A percentile compares a stretch with the other conserved stretches of the same genome.
These are phyloP conservation scores for Macrochelys suwanniensis DNA, from an alignment of 2,797 vertebrate genomes.

Conservation along the genomic window DNA sequence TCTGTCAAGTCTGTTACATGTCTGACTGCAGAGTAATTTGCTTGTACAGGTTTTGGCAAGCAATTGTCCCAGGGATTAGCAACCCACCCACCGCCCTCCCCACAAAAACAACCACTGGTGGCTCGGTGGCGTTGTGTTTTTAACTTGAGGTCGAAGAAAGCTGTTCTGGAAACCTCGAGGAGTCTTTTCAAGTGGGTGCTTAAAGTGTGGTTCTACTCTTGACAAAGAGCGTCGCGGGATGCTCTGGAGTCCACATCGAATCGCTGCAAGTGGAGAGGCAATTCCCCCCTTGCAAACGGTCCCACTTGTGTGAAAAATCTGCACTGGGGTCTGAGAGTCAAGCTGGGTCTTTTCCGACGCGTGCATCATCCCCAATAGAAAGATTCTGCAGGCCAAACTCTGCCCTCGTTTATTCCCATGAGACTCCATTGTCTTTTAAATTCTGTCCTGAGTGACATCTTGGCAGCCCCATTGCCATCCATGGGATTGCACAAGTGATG, in stretches of 20 bases:
- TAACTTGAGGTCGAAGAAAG: constrained; percentile 36
- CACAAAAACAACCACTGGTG: constrained; percentile 22
- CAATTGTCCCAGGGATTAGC: not conserved
- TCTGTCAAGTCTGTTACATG: constrained; percentile 32
- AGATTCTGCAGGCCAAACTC: not conserved
- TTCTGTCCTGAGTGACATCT: not conserved
- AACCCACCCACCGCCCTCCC: not conserved
- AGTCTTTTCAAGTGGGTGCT: not conserved
- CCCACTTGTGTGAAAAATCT: not conserved
- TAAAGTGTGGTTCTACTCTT: not conserved
- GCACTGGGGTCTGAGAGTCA: not conserved
- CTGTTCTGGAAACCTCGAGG: not conserved
- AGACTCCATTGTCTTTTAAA: not conserved
- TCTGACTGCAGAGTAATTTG: constrained; percentile 71
- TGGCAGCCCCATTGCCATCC: too few species aligned
- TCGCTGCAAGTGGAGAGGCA: not conserved
- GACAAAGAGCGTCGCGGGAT: too few species aligned
- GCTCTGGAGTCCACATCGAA: not conserved
- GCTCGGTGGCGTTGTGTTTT: constrained; percentile 49
- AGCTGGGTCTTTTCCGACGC: not conserved
- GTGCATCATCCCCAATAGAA: too few species aligned
- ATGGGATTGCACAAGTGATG: too few species aligned
- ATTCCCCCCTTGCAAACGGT: too few species aligned
- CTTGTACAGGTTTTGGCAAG: constrained; percentile 66
- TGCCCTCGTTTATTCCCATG: not conserved